Percentiles rank a stretch among this genome's conserved stretches.
Conservation (phyloP, 2,888 invertebrate genomes). For the Fragum fragum region DNA sequence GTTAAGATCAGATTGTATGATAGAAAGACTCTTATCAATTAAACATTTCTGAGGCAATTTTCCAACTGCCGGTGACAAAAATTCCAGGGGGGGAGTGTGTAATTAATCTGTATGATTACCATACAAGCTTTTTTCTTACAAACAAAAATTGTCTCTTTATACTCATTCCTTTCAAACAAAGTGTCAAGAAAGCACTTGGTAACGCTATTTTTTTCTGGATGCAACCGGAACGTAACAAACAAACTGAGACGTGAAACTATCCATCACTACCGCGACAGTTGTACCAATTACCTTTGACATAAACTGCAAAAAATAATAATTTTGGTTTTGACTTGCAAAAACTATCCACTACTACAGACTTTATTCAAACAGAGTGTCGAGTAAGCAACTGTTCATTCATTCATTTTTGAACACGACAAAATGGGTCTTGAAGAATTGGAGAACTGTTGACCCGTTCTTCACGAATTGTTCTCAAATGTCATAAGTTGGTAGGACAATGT, state of each 20-base stretch:
- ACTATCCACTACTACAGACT: neutral
- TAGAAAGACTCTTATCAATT: too few relatives aligned
- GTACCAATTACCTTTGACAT: neutral
- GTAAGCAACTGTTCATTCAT: slow-evolving; percentile 4
- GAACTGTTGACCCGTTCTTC: too few relatives aligned
- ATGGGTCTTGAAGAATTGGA: too few relatives aligned
- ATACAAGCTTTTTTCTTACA: too few relatives aligned
- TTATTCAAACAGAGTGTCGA: slow-evolving; percentile 11
- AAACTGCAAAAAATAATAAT: slow-evolving; percentile 9
- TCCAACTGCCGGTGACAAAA: too few relatives aligned
- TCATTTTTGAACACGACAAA: neutral
- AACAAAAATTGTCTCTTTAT: too few relatives aligned
- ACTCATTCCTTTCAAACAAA: neutral
- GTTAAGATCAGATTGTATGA: too few relatives aligned
- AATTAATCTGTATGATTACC: too few relatives aligned
- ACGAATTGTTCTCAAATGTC: too few relatives aligned
- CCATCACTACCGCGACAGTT: neutral
- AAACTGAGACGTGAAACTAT: neutral
- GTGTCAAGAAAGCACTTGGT: neutral
- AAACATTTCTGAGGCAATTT: too few relatives aligned
- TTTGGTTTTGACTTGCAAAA: neutral
- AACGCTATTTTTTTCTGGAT: neutral
- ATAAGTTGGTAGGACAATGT: too few relatives aligned
- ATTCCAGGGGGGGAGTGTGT: too few relatives aligned
- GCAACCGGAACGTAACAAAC: neutral